Evolutionary conservation across 2,797 vertebrate species (phyloP).

Genomic region (Fratercula arctica): DNA sequence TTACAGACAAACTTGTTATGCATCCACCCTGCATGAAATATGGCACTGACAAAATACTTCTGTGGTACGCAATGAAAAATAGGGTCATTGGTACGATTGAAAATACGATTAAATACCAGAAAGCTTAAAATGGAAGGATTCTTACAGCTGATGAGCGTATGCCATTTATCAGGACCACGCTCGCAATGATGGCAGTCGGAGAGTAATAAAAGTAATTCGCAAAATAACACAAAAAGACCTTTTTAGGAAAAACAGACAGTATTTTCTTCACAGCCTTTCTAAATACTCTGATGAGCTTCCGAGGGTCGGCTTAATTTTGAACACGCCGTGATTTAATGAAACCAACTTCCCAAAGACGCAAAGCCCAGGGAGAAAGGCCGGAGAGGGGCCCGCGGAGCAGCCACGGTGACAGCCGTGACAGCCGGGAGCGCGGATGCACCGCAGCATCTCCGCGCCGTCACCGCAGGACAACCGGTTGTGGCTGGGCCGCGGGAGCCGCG

Average conservation of each 20-base stretch:
- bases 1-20: background rate
- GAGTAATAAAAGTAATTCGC: background rate
- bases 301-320: background rate
- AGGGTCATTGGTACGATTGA: too few relatives aligned
- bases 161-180: fast-evolving
- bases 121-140: background rate
- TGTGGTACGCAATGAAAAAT: fast-evolving
- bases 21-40: background rate
- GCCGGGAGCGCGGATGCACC: background rate
- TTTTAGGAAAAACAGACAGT: background rate
- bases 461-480: fast-evolving
- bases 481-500: too few relatives aligned
- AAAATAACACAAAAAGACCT: fast-evolving
- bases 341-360: fast-evolving
- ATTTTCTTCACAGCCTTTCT: background rate
- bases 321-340: background rate
- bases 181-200: fast-evolving
- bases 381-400: too few relatives aligned
- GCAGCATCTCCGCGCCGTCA: background rate
- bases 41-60: too few relatives aligned
- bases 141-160: background rate
- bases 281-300: fast-evolving
- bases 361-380: background rate
- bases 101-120: background rate
- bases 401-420: too few relatives aligned